Conservation (phyloP, 2,888 invertebrate genomes). For the Eristalis intricaria region DNA sequence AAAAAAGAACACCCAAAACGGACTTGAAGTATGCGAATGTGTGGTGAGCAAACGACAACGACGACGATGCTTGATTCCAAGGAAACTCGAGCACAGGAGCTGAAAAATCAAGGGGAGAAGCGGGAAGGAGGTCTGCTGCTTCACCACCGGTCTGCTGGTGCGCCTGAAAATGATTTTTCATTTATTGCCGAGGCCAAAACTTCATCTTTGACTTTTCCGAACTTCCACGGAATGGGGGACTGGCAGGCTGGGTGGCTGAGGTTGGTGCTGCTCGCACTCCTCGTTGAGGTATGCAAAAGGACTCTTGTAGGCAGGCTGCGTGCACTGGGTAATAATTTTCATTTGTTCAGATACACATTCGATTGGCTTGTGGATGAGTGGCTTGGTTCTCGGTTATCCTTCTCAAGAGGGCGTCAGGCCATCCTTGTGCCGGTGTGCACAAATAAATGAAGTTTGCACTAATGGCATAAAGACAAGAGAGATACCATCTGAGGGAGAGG, state of each 20-base stretch:
- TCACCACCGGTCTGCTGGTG: neutral
- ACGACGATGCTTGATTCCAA: conserved; percentile 17
- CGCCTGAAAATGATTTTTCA: conserved; percentile 67
- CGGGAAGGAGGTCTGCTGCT: neutral
- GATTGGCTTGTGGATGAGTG: conserved; percentile 59
- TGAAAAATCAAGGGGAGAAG: conserved; percentile 56
- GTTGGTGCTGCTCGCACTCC: neutral
- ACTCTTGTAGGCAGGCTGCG: conserved; percentile 7
- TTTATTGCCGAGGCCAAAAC: conserved; percentile 59
- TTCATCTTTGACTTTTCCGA: conserved; percentile 62
- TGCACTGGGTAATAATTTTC: conserved; percentile 62
- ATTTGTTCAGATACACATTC: conserved; percentile 70
- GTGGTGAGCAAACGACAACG: conserved; percentile 20
- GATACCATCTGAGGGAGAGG: conserved; percentile 56
- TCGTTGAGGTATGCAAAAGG: conserved; percentile 35
- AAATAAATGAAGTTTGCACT: conserved; percentile 70
- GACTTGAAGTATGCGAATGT: conserved; percentile 18
- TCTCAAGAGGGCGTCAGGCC: conserved; percentile 23
- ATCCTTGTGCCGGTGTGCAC: conserved; percentile 62
- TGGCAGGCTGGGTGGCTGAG: neutral
- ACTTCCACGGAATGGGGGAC: neutral
- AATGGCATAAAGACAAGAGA: conserved; percentile 58
- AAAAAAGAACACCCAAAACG: conserved; percentile 14
- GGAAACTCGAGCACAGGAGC: conserved; percentile 30
- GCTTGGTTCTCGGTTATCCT: conserved; percentile 34